phyloP scores from a whole-genome alignment of 2,888 invertebrate genomes.

The Tetheella fluctuosa region DNA sequence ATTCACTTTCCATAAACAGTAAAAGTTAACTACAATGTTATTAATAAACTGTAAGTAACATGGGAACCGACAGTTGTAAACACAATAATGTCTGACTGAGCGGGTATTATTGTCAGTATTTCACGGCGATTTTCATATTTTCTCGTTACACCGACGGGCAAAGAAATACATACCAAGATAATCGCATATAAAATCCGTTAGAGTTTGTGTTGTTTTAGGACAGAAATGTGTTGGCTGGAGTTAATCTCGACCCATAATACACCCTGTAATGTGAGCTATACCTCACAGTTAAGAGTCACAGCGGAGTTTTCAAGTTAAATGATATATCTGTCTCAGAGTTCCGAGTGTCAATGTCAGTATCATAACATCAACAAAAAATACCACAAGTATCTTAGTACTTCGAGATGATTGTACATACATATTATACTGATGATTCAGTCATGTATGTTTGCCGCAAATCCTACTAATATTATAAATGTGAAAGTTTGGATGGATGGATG shows the following conservation, averaged over 20 bases:
- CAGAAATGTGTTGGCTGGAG: conserved; percentile 33
- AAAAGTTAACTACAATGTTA: conserved; percentile 46
- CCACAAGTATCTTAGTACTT: too few relatives aligned
- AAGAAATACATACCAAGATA: conserved; percentile 2
- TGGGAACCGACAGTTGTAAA: conserved; percentile 42
- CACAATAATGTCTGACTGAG: conserved; percentile 2
- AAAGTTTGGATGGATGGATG: too few relatives aligned
- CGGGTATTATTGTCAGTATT: conserved; percentile 4
- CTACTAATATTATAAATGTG: too few relatives aligned
- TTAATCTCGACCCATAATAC: conserved; percentile 39
- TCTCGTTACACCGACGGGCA: conserved; percentile 9
- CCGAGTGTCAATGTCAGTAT: too few relatives aligned
- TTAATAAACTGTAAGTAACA: conserved; percentile 43
- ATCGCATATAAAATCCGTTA: not conserved
- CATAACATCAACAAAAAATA: too few relatives aligned
- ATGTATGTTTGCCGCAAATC: too few relatives aligned
- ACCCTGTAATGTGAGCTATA: conserved; percentile 14
- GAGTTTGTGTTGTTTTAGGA: conserved; percentile 36
- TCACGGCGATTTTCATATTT: conserved; percentile 14
- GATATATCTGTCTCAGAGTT: not conserved
- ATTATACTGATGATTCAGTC: too few relatives aligned
- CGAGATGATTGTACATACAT: too few relatives aligned
- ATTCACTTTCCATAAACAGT: conserved; percentile 53
- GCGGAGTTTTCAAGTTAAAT: not conserved
- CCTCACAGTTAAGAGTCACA: not conserved